Conservation (phyloP, 2,888 invertebrate genomes). For the Pilophorus perplexus region DNA sequence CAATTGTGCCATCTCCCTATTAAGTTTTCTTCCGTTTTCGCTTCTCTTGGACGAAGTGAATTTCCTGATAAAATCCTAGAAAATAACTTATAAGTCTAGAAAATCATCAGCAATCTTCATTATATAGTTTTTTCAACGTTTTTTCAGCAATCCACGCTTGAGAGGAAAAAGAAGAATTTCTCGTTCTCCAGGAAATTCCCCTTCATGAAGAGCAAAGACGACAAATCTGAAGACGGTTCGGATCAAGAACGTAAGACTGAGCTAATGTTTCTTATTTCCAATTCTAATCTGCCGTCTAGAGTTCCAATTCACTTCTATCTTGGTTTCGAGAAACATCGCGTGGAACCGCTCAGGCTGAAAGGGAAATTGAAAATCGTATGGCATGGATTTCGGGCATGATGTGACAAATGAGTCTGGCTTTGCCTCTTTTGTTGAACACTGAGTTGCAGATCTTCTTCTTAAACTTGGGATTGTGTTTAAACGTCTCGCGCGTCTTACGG, state of each 20-base stretch:
- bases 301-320: neutral
- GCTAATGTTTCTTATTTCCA: neutral
- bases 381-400: constrained; percentile 29
- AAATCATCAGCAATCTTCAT: no score
- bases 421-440: constrained; percentile 17
- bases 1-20: no score
- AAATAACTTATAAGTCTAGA: no score
- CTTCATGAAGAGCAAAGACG: constrained; percentile 99
- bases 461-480: no score
- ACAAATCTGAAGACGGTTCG: constrained; percentile 94
- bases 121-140: no score
- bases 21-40: no score
- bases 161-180: constrained; percentile 96
- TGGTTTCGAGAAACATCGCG: constrained; percentile 3
- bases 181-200: constrained; percentile 98
- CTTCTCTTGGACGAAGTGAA: no score
- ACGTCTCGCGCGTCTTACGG: no score
- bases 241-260: constrained; percentile 92
- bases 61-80: no score
- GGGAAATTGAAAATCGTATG: constrained; percentile 13
- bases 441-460: no score
- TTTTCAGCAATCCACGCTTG: constrained; percentile 83
- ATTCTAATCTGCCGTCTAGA: neutral
- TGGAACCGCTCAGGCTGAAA: no score
- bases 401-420: constrained; percentile 18